phyloP scores from a whole-genome alignment of 2,113 vertebrate species.

The Charina bottae region DNA sequence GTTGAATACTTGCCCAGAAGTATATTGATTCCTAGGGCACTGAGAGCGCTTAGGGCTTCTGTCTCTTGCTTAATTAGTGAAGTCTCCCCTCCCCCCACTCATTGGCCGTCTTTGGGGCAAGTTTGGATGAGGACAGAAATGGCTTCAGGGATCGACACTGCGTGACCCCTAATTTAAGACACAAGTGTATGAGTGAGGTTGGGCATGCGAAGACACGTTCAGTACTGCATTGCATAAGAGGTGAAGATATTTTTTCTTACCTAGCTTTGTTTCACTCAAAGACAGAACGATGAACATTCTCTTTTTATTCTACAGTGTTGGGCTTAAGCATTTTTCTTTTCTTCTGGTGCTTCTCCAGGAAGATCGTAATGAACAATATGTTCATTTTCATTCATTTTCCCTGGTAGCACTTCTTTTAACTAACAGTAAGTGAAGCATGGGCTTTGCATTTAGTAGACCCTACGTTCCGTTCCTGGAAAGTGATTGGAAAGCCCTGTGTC shows the following conservation, averaged over 20 bases:
- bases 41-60: not conserved
- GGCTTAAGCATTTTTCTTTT: not conserved
- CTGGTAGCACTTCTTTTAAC: slow-evolving; percentile 6
- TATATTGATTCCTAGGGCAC: not conserved
- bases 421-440: not conserved
- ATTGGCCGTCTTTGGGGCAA: not conserved
- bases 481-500: not conserved
- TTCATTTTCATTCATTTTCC: not conserved
- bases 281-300: not conserved
- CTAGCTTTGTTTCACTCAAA: not conserved
- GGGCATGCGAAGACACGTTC: not conserved
- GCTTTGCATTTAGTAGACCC: not conserved
- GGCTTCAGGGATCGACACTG: not conserved
- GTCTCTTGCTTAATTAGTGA: not conserved
- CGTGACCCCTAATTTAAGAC: not conserved
- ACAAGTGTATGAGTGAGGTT: not conserved
- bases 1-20: not conserved
- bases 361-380: not conserved
- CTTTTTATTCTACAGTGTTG: not conserved
- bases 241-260: not conserved
- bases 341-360: not conserved
- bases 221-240: not conserved
- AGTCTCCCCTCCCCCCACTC: not conserved
- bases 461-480: not conserved
- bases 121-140: not conserved